Conservation (phyloP, 2,888 invertebrate species). For the Eutolmus rufibarbis region DNA sequence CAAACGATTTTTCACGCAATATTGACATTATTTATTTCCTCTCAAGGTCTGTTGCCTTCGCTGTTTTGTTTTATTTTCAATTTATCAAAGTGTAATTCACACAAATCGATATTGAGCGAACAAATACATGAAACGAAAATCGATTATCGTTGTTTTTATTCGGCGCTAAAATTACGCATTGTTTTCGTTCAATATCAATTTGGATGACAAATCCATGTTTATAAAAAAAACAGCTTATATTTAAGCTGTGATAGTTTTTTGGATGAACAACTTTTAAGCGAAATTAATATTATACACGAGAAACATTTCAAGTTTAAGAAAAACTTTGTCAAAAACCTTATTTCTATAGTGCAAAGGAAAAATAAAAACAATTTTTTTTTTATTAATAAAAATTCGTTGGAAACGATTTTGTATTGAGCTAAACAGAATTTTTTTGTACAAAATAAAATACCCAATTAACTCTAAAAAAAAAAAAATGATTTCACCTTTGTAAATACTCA, state of each 20-base stretch:
- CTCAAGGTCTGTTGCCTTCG: neutral
- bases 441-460: constrained; percentile 43
- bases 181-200: too few species aligned
- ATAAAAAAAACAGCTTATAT: neutral
- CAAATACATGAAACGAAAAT: neutral
- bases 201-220: neutral
- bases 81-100: neutral
- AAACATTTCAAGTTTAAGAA: neutral
- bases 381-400: neutral
- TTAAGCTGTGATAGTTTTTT: neutral
- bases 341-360: neutral
- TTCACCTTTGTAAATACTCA: constrained; percentile 41
- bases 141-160: neutral
- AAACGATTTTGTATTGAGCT: neutral
- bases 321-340: neutral
- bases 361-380: neutral
- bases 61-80: neutral
- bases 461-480: neutral
- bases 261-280: neutral
- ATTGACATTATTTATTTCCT: neutral
- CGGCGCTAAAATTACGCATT: too few species aligned
- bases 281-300: neutral
- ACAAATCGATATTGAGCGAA: neutral
- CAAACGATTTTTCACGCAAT: neutral
- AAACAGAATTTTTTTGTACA: constrained; percentile 33